A percentile compares a stretch with the other conserved stretches of the same genome.
Evolutionary conservation across 2,888 invertebrate genomes (phyloP).

Genomic region (Clepsis dumicolana): DNA sequence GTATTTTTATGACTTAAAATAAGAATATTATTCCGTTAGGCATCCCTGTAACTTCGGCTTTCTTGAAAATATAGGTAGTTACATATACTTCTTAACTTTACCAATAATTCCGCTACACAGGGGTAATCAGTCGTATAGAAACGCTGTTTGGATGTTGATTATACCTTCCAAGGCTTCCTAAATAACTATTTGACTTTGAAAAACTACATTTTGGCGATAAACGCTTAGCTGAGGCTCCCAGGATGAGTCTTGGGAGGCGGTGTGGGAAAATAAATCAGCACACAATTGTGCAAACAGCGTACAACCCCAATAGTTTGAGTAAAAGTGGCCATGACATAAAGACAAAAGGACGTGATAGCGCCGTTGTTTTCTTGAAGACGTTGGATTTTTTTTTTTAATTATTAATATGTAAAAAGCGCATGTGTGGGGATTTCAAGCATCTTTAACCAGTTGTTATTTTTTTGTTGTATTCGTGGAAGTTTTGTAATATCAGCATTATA

Average conservation of each 20-base stretch:
- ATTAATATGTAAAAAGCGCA: no score
- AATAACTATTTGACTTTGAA: no score
- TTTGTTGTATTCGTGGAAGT: no score
- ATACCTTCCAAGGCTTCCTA: no score
- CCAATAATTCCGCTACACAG: neutral
- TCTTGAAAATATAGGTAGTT: neutral
- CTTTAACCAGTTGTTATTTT: no score
- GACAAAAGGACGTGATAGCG: neutral
- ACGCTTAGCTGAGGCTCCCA: no score
- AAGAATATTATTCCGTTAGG: no score
- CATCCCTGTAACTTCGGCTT: neutral
- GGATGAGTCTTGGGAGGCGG: neutral
- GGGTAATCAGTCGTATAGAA: neutral
- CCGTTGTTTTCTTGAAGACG: neutral
- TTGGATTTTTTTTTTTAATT: neutral
- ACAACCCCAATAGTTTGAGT: conserved; percentile 4
- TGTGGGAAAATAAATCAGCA: neutral
- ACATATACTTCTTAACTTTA: neutral
- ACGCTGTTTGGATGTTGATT: neutral
- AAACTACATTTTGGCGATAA: no score
- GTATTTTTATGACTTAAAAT: no score
- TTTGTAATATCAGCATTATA: no score
- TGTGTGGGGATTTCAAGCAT: no score
- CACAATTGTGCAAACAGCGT: neutral
- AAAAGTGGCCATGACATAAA: conserved; percentile 6